Conservation (phyloP, 1,140 invertebrate species). For the Zaprionus camerounensis region DNA sequence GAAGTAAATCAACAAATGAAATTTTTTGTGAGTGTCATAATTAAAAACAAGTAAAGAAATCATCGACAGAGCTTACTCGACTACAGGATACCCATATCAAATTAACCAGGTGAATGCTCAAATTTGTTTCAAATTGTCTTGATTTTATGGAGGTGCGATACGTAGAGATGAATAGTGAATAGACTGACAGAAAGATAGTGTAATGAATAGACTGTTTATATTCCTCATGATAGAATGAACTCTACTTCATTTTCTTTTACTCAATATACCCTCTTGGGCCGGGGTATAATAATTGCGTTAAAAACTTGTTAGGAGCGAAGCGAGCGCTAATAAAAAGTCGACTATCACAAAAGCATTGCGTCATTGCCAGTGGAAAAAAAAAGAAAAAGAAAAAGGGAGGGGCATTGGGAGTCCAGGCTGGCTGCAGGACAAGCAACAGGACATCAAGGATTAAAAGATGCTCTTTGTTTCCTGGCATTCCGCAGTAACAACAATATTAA, state of each 20-base stretch:
- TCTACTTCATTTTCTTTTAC: too few species aligned
- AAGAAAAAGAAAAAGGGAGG: slow-evolving; percentile 16
- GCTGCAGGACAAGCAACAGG: slow-evolving; percentile 60
- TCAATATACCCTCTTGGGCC: background rate
- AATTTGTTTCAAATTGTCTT: too few species aligned
- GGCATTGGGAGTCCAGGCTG: too few species aligned
- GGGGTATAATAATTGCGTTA: slow-evolving; percentile 67
- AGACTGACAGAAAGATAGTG: too few species aligned
- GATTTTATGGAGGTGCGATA: too few species aligned
- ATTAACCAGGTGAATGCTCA: too few species aligned
- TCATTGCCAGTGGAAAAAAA: slow-evolving; percentile 39
- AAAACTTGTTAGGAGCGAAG: slow-evolving; percentile 54
- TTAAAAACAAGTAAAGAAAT: slow-evolving; percentile 50
- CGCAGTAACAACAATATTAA: slow-evolving; percentile 74
- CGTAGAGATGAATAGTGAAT: too few species aligned
- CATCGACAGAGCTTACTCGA: background rate
- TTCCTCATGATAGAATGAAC: too few species aligned
- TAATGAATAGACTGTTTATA: too few species aligned
- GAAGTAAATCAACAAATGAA: slow-evolving; percentile 71
- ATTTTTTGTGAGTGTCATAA: slow-evolving; percentile 77
- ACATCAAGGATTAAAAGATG: slow-evolving; percentile 80
- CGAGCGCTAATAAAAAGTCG: slow-evolving; percentile 30
- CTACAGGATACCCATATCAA: background rate
- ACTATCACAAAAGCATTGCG: slow-evolving; percentile 48
- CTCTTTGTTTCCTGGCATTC: slow-evolving; percentile 51